phyloP scores from a whole-genome alignment of 1,140 invertebrate species.

The Uloborus diversus region DNA sequence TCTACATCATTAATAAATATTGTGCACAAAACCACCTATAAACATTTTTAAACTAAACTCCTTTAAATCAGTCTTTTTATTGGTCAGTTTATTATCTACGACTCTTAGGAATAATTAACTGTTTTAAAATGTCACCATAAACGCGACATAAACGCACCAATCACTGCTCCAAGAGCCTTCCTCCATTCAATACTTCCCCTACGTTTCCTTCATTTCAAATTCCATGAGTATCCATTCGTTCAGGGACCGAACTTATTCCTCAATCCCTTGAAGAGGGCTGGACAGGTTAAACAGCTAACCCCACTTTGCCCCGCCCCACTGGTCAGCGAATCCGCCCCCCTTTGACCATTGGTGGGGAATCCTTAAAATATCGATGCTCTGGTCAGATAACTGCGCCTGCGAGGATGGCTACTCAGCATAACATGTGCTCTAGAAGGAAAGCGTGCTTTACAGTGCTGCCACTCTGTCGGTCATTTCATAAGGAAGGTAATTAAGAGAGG shows the following conservation, averaged over 20 bases:
- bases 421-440: background rate
- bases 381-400: background rate
- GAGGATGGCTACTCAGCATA: constrained; percentile 34
- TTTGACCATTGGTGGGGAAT: constrained; percentile 29
- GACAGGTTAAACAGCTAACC: constrained; percentile 19
- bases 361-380: constrained; percentile 36
- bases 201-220: constrained; percentile 5
- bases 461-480: too few species aligned
- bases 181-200: constrained; percentile 16
- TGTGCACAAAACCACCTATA: too few species aligned
- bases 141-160: background rate
- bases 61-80: too few species aligned
- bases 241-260: constrained; percentile 6
- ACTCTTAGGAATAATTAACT: too few species aligned
- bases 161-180: background rate
- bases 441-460: background rate
- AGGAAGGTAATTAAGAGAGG: too few species aligned
- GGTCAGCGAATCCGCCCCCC: constrained; percentile 16
- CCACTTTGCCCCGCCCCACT: constrained; percentile 27
- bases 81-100: too few species aligned
- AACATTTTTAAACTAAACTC: too few species aligned
- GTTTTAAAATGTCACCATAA: too few species aligned
- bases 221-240: background rate
- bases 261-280: constrained; percentile 19
- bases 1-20: too few species aligned